Percentiles rank a stretch among this genome's conserved stretches.
Evolutionary conservation across 2,888 invertebrate genomes (phyloP).

Genomic region (Temnothorax rugatulus): DNA sequence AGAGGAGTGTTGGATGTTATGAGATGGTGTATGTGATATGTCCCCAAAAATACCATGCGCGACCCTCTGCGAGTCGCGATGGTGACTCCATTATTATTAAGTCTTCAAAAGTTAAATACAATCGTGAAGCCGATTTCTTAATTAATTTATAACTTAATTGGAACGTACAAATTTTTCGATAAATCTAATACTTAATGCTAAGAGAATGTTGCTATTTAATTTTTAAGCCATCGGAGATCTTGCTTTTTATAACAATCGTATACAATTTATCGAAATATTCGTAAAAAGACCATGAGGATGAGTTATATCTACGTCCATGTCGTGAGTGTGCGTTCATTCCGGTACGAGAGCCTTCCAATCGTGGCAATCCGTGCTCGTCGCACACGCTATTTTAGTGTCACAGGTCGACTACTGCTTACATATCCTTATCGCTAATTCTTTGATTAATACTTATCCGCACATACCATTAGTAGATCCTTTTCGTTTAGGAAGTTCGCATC

Average conservation of each 20-base stretch:
- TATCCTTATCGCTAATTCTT: slow-evolving; percentile 41
- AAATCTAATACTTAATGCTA: neutral
- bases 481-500: slow-evolving; percentile 45
- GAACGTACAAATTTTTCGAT: neutral
- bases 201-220: slow-evolving; percentile 4
- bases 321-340: neutral
- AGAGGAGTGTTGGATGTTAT: too few species aligned
- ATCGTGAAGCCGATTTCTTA: neutral
- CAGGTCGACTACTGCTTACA: slow-evolving; percentile 50
- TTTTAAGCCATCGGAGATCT: neutral
- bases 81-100: neutral
- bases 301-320: slow-evolving; percentile 1
- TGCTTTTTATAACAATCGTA: slow-evolving; percentile 17
- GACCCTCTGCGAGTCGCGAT: too few species aligned
- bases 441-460: slow-evolving; percentile 56
- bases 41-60: too few species aligned
- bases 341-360: slow-evolving; percentile 33
- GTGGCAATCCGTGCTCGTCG: slow-evolving; percentile 36
- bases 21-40: too few species aligned
- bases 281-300: slow-evolving; percentile 22
- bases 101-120: neutral
- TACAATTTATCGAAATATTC: slow-evolving; percentile 15
- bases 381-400: slow-evolving; percentile 59
- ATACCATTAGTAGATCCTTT: slow-evolving; percentile 56
- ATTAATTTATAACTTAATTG: neutral